Base-by-base conservation (phyloP, 2,797 vertebrate species). In the Threskiornis aethiopicus region DNA sequence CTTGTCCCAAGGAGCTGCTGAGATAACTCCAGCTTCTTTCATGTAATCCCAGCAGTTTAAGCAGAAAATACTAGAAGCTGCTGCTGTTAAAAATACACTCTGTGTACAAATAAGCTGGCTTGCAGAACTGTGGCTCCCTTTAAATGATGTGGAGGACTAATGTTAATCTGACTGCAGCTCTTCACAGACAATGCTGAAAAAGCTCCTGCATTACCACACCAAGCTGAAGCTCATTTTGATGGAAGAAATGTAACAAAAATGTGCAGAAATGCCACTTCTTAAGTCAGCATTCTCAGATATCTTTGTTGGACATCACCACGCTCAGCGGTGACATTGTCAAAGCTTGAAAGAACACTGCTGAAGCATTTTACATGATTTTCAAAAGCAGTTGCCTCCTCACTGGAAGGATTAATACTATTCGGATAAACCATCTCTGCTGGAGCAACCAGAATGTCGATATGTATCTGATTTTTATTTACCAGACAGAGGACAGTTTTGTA, bases 371-470 rank as follows among this genome's bases (percentile, higher is more conserved):
- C 19, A 18, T 24, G 4, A 55, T 90, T 94, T 95, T 92, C 51
- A 77, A 81, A 87, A 91, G 69, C 62, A 76, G 70, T 93, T 93
- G 91, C 39, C 54, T 96, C 42, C 42, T 93, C 13, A 46, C 31
- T 84, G 62, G 58, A n/a, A 96, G 84, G 75, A 90, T 92, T 55
- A 95, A 80, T 90, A 86, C 51, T 81, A 52, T 65, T 96, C 66
- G 79, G 75, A 96, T 91, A 52, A 97, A 49, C 37, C 28, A 70
- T 69, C 72, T 95, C 93, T 96, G 87, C 91, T 51, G 44, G 52
- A 97, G n/a, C 42, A 94, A 89, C 47, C 72, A 41, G 91, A 95
- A 94, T 79, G 84, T 91, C 62, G 49, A 79, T 85, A 42, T 54
- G 35, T 78, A 42, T 42, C 52, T 93, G 49, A 62, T 88, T 94